Conservation (phyloP, 2,797 vertebrate species). For the Rhabdomys pumilio region DNA sequence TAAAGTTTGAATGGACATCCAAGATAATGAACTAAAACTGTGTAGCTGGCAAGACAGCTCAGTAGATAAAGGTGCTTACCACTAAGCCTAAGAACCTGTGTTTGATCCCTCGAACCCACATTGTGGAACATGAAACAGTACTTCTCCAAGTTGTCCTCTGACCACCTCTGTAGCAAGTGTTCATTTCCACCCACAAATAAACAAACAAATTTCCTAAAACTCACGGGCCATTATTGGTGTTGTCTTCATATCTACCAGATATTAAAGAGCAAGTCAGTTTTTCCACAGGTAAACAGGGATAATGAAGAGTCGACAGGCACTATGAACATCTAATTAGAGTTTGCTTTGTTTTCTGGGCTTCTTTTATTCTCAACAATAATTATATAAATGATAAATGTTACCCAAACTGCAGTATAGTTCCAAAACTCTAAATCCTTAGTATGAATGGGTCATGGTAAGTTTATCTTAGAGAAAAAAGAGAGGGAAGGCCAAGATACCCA, state of each 20-base stretch:
- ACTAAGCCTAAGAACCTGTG: neutral
- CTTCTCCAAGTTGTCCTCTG: neutral
- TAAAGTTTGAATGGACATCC: neutral
- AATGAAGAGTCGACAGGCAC: neutral
- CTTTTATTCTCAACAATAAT: neutral
- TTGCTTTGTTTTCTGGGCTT: neutral
- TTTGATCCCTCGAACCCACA: neutral
- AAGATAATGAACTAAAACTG: neutral
- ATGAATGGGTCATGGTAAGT: neutral
- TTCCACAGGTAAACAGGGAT: neutral
- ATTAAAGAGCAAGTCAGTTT: slow-evolving; percentile 3
- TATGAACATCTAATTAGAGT: slow-evolving; percentile 8
- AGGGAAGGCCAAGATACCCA: neutral
- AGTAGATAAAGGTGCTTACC: neutral
- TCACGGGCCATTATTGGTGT: neutral
- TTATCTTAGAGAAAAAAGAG: neutral
- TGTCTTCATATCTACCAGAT: neutral
- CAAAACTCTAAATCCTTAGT: neutral
- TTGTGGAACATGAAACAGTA: neutral
- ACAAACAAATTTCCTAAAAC: neutral
- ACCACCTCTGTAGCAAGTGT: neutral
- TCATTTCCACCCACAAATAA: too few species aligned
- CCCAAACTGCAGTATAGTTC: neutral
- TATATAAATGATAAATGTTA: neutral
- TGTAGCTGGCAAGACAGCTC: neutral